phyloP scores from a whole-genome alignment of 2,797 vertebrate species.

The Caiman crocodilus region DNA sequence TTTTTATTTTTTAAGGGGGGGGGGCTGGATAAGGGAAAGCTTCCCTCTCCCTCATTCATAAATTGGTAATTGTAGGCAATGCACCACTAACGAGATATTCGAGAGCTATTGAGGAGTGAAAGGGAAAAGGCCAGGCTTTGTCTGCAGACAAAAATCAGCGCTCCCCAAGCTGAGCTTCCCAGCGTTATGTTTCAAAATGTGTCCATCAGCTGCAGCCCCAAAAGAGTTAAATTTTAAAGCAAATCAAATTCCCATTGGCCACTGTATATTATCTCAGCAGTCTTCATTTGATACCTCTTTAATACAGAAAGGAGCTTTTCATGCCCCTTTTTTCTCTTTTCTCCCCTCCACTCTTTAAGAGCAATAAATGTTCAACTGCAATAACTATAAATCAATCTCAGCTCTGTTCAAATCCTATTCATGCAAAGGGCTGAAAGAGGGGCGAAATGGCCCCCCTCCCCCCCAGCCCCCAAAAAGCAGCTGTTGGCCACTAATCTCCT shows the following conservation, averaged over 20 bases:
- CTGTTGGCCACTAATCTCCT: conserved; percentile 92
- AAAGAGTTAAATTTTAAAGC: conserved; percentile 89
- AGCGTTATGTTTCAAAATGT: neutral
- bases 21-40: neutral
- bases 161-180: neutral
- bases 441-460: conserved; percentile 73
- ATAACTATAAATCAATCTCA: conserved; percentile 92
- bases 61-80: neutral
- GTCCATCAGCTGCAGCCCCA: conserved; percentile 38
- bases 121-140: no score
- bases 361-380: conserved; percentile 90
- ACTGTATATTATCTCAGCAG: conserved; percentile 86
- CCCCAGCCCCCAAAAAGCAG: conserved; percentile 84
- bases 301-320: conserved; percentile 86
- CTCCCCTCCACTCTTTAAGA: conserved; percentile 77
- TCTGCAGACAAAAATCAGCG: neutral
- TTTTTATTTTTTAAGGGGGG: neutral
- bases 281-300: conserved; percentile 90
- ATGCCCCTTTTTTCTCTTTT: conserved; percentile 74
- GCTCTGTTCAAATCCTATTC: conserved; percentile 88
- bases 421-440: conserved; percentile 84
- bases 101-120: neutral
- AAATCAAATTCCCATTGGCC: conserved; percentile 89
- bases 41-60: neutral
- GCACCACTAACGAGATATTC: neutral